Evolutionary conservation across 1,140 invertebrate species (phyloP).

Genomic region (Solenopsis fugax): DNA sequence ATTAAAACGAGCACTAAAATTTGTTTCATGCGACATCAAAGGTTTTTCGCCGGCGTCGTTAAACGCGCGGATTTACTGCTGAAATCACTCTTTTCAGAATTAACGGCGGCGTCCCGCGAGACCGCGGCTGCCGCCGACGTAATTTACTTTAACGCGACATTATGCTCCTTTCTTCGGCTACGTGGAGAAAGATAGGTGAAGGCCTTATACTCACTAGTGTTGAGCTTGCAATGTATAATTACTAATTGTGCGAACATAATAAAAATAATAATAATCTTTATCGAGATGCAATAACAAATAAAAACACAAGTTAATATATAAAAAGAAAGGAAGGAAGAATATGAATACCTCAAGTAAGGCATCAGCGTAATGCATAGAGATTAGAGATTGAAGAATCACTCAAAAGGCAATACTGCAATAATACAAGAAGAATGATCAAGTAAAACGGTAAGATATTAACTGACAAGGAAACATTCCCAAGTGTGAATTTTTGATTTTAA

Average conservation of each 20-base stretch:
- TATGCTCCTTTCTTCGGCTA: not conserved
- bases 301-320: no score
- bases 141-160: slow-evolving; percentile 37
- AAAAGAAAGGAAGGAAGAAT: no score
- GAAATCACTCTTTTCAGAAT: slow-evolving; percentile 49
- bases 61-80: slow-evolving; percentile 37
- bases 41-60: slow-evolving; percentile 16
- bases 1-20: slow-evolving; percentile 45
- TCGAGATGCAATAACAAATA: no score
- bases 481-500: no score
- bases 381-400: no score
- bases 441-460: no score
- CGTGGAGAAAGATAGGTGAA: not conserved
- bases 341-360: no score
- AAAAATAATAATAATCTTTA: no score
- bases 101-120: not conserved
- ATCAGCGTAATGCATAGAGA: no score
- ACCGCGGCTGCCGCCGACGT: not conserved
- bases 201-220: not conserved
- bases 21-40: slow-evolving; percentile 50
- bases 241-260: not conserved
- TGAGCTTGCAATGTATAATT: not conserved
- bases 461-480: no score
- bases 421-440: no score
- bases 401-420: no score